Conservation (phyloP, 2,113 vertebrate genomes). For the Clarias gariepinus region DNA sequence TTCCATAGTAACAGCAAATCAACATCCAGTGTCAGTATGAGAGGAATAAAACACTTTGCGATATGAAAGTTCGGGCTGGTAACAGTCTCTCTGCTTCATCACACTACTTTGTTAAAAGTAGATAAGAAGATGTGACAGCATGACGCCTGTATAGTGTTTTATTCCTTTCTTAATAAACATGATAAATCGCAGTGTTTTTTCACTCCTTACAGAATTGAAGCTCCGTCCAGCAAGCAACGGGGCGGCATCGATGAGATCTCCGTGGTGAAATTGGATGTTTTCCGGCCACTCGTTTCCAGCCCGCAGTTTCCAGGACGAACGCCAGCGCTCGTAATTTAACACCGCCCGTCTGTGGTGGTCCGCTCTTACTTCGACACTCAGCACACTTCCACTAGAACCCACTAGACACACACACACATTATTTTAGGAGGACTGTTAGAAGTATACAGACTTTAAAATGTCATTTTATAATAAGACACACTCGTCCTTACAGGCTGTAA, state of each 20-base stretch:
- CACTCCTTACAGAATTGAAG: constrained; percentile 79
- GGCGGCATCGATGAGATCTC: constrained; percentile 75
- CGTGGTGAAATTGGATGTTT: constrained; percentile 81
- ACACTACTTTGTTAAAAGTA: too few relatives aligned
- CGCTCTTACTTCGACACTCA: constrained; percentile 84
- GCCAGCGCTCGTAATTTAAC: constrained; percentile 83
- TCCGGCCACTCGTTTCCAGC: constrained; percentile 82
- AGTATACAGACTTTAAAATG: too few relatives aligned
- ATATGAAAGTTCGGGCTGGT: not conserved
- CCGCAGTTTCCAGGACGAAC: constrained; percentile 76
- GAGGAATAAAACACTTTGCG: not conserved
- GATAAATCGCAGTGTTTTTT: too few relatives aligned
- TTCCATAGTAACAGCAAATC: not conserved
- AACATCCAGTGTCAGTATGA: not conserved
- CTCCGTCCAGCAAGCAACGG: constrained; percentile 70
- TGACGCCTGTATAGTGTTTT: not conserved
- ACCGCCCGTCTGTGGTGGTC: constrained; percentile 81
- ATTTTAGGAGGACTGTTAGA: not conserved
- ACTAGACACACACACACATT: constrained; percentile 67
- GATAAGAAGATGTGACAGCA: too few relatives aligned
- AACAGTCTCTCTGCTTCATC: too few relatives aligned
- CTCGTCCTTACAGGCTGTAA: not conserved
- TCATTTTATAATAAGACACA: too few relatives aligned
- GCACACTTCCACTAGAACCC: constrained; percentile 78
- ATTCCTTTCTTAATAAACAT: not conserved